Base-by-base conservation (phyloP, 2,888 invertebrate genomes). In the Callyntrura sp. region DNA sequence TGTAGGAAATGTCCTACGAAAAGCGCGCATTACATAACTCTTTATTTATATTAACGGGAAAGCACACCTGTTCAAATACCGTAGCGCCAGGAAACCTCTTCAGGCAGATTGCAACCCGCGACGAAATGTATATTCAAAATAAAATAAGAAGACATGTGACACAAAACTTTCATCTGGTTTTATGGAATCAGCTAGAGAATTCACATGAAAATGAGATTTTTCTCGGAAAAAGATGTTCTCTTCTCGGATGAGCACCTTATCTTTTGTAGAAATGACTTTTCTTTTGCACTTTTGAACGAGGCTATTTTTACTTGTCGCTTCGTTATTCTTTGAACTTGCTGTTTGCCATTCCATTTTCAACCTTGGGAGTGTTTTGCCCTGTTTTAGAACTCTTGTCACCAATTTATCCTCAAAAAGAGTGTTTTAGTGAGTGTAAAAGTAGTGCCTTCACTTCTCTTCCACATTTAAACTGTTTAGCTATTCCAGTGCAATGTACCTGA, bases 91-190 rank as follows among this genome's bases (percentile, higher is more conserved):
- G 2, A 35, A 6, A 6, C 6, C 35, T 35, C 35, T 6, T 35
- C 35, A 2, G 6, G 35, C 35, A 35, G 35, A n/a, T 35, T 35
- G 35, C 2, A 35, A 35, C 35, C 35, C 35, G 35, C 35, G 35
- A 35, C 35, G 35, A 35, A 35, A 35, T 35, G 35, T 35, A 35
- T 35, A 35, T 35, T 35, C 35, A 35, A 35, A 35, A 35, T 35
- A 35, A 35, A 35, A 35, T 35, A 35, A 35, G 35, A 78, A 78
- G 55, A 57, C 78, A 78, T 28, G 51, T 76, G 76, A 51, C 45
- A 84, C 83, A 55, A 85, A 73, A 85, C 55, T 85, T 73, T 73
- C 85, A 73, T 85, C 73, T 73, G 23, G 20, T 70, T 85, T 85
- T 85, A 73, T 57, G 73, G 85, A 20, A 70, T 65, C 14, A 25